A percentile compares a stretch with the other conserved stretches of the same genome.
Evolutionary conservation across 2,888 invertebrate genomes (phyloP).

Genomic region (Rhamnusium bicolor): DNA sequence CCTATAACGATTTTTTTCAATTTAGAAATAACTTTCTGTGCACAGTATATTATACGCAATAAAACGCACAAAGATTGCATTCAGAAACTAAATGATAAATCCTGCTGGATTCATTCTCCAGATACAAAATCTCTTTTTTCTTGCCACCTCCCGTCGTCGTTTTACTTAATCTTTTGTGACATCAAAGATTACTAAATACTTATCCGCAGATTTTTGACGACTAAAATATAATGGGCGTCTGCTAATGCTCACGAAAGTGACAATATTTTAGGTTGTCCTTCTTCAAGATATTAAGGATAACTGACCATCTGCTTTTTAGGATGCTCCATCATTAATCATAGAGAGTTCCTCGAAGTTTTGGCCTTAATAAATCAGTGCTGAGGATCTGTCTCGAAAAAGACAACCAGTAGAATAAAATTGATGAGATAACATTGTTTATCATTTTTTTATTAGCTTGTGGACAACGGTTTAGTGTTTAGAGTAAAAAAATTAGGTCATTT

Average conservation of each 20-base stretch:
- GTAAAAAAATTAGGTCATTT: too few species aligned
- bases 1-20: too few species aligned
- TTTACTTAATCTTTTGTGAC: neutral
- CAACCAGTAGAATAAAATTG: neutral
- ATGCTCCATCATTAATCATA: slow-evolving; percentile 5
- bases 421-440: neutral
- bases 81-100: too few species aligned
- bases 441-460: neutral
- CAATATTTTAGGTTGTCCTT: neutral
- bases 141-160: neutral
- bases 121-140: too few species aligned
- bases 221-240: neutral
- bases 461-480: neutral
- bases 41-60: too few species aligned
- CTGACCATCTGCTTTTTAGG: slow-evolving; percentile 6
- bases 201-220: neutral
- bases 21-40: too few species aligned
- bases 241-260: neutral
- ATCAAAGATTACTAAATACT: neutral
- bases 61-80: too few species aligned
- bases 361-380: slow-evolving; percentile 8
- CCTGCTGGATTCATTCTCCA: too few species aligned
- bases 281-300: neutral
- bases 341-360: neutral
- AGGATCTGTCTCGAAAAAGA: neutral